A percentile compares a stretch with the other conserved stretches of the same genome.
Evolutionary conservation across 1,140 invertebrate genomes (phyloP).

Genomic region (Orius insidiosus): DNA sequence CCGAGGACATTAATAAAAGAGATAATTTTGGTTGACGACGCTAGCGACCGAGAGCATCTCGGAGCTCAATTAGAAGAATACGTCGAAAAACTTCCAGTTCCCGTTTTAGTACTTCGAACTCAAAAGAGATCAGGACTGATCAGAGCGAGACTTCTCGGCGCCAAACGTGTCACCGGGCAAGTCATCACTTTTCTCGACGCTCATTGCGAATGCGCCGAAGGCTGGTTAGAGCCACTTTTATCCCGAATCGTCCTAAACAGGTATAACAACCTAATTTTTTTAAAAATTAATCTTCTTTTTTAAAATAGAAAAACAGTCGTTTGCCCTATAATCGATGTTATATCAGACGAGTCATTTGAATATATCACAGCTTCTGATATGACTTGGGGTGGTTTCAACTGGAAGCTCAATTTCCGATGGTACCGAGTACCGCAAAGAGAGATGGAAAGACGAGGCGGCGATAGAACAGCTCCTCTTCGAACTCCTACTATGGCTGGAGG

Average conservation of each 20-base stretch:
- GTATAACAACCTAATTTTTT: conserved; percentile 24
- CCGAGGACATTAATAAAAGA: conserved; percentile 73
- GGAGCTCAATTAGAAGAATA: conserved; percentile 80
- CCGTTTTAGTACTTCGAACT: conserved; percentile 68
- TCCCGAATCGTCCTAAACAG: conserved; percentile 74
- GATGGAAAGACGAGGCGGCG: conserved; percentile 73
- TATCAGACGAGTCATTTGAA: conserved; percentile 93
- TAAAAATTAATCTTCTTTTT: neutral
- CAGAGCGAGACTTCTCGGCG: conserved; percentile 76
- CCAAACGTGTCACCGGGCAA: conserved; percentile 77
- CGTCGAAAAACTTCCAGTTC: conserved; percentile 64
- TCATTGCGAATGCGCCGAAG: conserved; percentile 81
- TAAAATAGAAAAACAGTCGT: conserved; percentile 65
- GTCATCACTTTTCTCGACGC: conserved; percentile 94
- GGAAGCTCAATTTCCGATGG: conserved; percentile 96
- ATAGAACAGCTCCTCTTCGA: conserved; percentile 73
- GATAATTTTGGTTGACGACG: conserved; percentile 91
- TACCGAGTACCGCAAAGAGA: conserved; percentile 90
- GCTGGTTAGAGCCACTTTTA: conserved; percentile 86
- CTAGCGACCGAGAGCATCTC: conserved; percentile 82
- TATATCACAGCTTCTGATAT: conserved; percentile 87
- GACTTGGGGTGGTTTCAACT: conserved; percentile 96
- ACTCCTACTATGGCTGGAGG: conserved; percentile 99
- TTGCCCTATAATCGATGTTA: conserved; percentile 96
- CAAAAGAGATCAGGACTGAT: conserved; percentile 84